phyloP scores from a whole-genome alignment of 2,797 vertebrate genomes.

The Capromys pilorides region DNA sequence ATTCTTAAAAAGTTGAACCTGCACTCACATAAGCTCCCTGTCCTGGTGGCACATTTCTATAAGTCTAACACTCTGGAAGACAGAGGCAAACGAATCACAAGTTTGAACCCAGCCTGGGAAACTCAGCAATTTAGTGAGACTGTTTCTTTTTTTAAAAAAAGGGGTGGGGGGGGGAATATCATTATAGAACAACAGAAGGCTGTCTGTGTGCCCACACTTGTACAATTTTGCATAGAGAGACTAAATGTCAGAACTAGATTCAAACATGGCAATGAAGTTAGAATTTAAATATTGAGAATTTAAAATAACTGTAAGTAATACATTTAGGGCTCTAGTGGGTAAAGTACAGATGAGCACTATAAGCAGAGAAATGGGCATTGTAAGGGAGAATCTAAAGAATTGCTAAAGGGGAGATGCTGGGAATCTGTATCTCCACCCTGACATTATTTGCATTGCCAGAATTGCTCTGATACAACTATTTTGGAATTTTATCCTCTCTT shows the following conservation, averaged over 20 bases:
- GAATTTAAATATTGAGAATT: not conserved
- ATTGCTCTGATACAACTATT: not conserved
- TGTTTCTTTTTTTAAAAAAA: not conserved
- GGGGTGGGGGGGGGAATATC: not conserved
- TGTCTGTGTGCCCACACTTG: not conserved
- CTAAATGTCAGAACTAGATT: not conserved
- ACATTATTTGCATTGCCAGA: not conserved
- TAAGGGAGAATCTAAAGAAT: not conserved
- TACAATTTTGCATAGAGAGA: not conserved
- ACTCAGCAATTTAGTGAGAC: not conserved
- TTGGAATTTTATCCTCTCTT: not conserved
- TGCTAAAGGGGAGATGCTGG: not conserved
- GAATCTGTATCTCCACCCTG: not conserved
- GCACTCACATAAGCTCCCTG: not conserved
- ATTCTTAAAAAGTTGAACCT: too few relatives aligned
- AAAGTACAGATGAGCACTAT: not conserved
- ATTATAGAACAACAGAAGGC: not conserved
- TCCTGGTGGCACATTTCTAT: not conserved
- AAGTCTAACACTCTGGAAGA: not conserved
- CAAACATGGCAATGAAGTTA: not conserved
- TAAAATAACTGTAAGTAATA: not conserved
- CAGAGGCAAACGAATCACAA: not conserved
- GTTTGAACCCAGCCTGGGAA: not conserved
- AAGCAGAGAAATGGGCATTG: not conserved
- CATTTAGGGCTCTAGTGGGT: not conserved